Base-by-base conservation (phyloP, 2,113 vertebrate species). In the Charadrius vociferus region DNA sequence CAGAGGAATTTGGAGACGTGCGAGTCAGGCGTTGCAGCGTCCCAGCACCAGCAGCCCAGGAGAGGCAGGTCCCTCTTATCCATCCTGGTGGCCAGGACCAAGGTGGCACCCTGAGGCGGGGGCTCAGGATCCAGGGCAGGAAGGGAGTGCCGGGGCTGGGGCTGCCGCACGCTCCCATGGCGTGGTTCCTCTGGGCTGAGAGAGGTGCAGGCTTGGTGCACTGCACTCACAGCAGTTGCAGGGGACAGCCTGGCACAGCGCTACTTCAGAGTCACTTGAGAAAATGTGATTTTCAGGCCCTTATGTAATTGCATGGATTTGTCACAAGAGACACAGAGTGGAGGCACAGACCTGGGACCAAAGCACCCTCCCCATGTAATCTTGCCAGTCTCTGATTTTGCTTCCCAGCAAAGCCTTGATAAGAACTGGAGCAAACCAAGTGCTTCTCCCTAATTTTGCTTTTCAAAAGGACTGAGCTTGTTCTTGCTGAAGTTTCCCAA, bases 261-360 rank as follows among this genome's bases (percentile, higher is more conserved):
- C 43, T n/a, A 3, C 34, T 15, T 32, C 34, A 12, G 12, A 61
- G 12, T 3, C 0, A 4, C 24, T 39, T 12, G 5, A 58, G 24
- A 41, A 83, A 86, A 86, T 0, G 4, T 22, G 61, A 4, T 71
- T 82, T 84, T 47, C 45, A 62, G 17, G 29, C 10, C 14, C 10
- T 32, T 36, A 10, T 8, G 29, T n/a, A 17, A 6, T 9, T 18
- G 59, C 6, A 7, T 78, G 68, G 9, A 10, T 78, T 86, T 93
- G 29, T 53, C 26, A 74, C 0, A 12, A 29, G 16, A 47, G 39
- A 34, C 0, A 0, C 26, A 29, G 43, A 62, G 24, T 0, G 23
- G 37, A 77, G 34, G 36, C 18, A 27, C 23, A 39, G 24, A 26
- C 18, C 37, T 19, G 47, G 75, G 26, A 30, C 21, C 4, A 4